Evolutionary conservation across 2,797 vertebrate genomes (phyloP), one percentile per base, ranked within the genome.

Genomic region (Centropyge bicolor): DNA sequence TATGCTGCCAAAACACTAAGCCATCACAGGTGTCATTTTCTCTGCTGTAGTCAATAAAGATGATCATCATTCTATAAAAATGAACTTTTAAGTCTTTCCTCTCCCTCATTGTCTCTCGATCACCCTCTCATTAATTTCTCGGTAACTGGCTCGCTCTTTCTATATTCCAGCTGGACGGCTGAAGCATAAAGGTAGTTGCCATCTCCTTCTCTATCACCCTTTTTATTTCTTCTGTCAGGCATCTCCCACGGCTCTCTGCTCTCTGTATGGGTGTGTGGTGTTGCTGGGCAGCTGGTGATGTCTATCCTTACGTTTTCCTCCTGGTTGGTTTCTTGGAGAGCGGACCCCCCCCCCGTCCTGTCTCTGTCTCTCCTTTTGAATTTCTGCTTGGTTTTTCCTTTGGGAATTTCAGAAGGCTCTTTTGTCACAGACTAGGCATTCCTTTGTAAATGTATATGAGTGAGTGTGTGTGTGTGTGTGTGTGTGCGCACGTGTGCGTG

Each of bases 161-260:
- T 94, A 90, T 90, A 92, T 95, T 96, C 93, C 94, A 95, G 95
- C 93, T 94, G 93, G 95, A 93, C 93, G 92, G 70, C 90, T 88
- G 85, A 95, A 95, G 91, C 85, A 88, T 79, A 95, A 95, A 95
- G 95, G 95, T 95, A 95, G 92, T 93, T 89, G 89, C 67, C 92
- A 92, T 93, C 89, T 91, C 81, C 84, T 92, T 69, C 86, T 92
- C 85, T 91, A 38, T 83, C 86, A 40, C 38, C 87, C 66, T 66
- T 78, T 84, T 76, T n/a, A 61, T 86, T 80, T 80, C 76, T 82
- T 76, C 80, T 80, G 36, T 82, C 78, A 68, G 63, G 84, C 83
- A 59, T 81, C 61, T 84, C 81, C 63, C 79, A 61, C 90, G 57
- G 69, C 80, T 86, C 86, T 78, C 81, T 82, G 78, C 83, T 88